Evolutionary conservation across 2,113 vertebrate species (phyloP), one percentile per base, ranked within the genome.

Genomic region (Oncorhynchus keta): DNA sequence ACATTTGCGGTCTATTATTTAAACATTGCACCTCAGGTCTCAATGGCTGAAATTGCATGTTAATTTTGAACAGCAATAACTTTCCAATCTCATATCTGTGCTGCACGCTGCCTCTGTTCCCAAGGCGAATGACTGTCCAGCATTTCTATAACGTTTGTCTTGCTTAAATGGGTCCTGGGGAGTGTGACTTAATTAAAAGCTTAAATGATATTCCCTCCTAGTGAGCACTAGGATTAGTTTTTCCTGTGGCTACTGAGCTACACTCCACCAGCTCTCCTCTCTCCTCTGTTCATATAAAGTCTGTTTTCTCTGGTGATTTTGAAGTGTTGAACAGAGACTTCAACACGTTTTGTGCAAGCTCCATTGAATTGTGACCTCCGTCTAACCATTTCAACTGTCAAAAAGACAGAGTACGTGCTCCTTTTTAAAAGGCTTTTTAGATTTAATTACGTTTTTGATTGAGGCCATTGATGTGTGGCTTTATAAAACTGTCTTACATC

Each of bases 131-230:
- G 26, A 62, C 9, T 0, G 59, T 62, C 59, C 28, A 8, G 66
- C 66, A 1, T 45, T 30, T 59, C 9, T 45, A 57, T 32, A 16
- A 57, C 22, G 5, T 16, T 69, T 59, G 13, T 55, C 51, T 55
- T 30, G 65, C 68, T 45, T n/a, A 35, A 59, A 35, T 14, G 66
- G 3, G 51, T n/a, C 72, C 18, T 20, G 51, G 49, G 49, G 66
- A 68, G 14, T 20, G 13, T 24, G 51, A 51, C 57, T 57, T 76
- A 69, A 76, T 76, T 76, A 59, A 69, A 76, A 59, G 49, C 28
- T 51, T 12, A 3, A n/a, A 9, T 59, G 39, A 8, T 22, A 18
- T 72, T 55, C 66, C 68, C 35, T 59, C 66, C 28, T 24, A 39
- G 59, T 45, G 20, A 45, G 9, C 6, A 68, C n/a, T 68, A 39